Base-by-base conservation (phyloP, 2,888 invertebrate genomes). In the Sinelater perroti region DNA sequence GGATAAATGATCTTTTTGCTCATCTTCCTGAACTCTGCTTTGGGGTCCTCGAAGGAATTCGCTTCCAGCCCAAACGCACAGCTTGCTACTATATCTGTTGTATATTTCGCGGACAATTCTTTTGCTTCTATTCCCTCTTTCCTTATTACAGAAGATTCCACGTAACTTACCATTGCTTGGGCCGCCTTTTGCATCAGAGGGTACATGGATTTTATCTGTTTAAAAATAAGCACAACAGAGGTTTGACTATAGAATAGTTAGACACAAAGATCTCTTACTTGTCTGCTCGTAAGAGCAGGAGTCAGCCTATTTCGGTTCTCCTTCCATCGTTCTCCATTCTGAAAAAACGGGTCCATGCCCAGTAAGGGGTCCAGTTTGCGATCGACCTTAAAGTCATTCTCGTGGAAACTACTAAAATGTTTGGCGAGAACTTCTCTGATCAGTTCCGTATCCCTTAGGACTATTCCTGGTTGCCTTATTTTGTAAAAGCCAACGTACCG, bases 251-350 rank as follows among this genome's bases (percentile, higher is more conserved):
- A n/a, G n/a, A n/a, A n/a, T n/a, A n/a, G n/a, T n/a, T n/a, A 5
- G 6, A 5, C 2, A 10, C 28, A n/a, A 26, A 35, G 17, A 35
- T 6, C 5, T 24, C 40, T 13, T 2, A 81, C 80, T 56, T 82
- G 80, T 28, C 77, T 78, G 7, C 75, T 70, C 1, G 83, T 82
- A 16, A 85, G 77, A 1, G 79, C 79, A 0, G 82, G 77, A 1
- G 82, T 80, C 10, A 84, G 61, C 61, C 80, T 80, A 1, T 73
- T 70, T 3, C 85, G 74, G 1, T 78, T 69, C 1, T 74, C 70
- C 56, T 81, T 81, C 84, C 85, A 83, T 60, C 77, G 69, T 8
- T 78, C 73, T 1, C 82, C 81, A 3, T 73, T 76, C 14, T 82
- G 58, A 0, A 73, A 57, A 61, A 85, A 82, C 0, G 82, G 80